Base-by-base conservation (phyloP, 2,113 vertebrate genomes). In the Axis porcinus region DNA sequence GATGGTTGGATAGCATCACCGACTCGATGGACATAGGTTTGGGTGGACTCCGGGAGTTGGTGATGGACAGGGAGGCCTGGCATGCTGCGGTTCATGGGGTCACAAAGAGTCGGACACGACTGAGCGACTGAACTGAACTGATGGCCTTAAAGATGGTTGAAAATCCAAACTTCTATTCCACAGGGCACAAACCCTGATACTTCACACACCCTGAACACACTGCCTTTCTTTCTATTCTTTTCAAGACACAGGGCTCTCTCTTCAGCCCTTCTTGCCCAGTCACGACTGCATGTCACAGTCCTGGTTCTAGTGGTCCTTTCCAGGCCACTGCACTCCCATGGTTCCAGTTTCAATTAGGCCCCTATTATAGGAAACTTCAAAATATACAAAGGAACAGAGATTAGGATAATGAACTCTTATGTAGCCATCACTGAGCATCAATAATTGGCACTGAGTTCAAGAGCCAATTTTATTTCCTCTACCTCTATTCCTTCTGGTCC, bases 71-170 rank as follows among this genome's bases (percentile, higher is more conserved):
- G 33, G 33, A 67, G 17, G 33, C 64, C 64, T 67, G 33, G 64
- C 8, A 0, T 67, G 33, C 33, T 67, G 17, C 9, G 8, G 64
- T 36, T 67, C 64, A 67, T 21, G 64, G 33, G 17, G 33, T 36
- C 4, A 0, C 64, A 36, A 67, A n/a, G 17, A 67, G 17, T 36
- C 2, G 8, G 8, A 67, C 33, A 21, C 0, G 1, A 36, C n/a
- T 70, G 17, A 70, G 17, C 0, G 4, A 21, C 64, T 70, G 64
- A 67, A 64, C 30, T 64, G 30, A 36, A 70, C n/a, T 36, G 17
- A 10, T 13, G 19, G n/a, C 57, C 62, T 85, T 23, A 12, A 8
- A 45, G 0, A 21, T 33, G 33, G 12, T 12, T 50, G 45, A 47
- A 36, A 47, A 30, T 57, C 45, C 15, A 23, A 7, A 14, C n/a